Conservation (phyloP, 2,113 vertebrate genomes). For the Dromas ardeola region DNA sequence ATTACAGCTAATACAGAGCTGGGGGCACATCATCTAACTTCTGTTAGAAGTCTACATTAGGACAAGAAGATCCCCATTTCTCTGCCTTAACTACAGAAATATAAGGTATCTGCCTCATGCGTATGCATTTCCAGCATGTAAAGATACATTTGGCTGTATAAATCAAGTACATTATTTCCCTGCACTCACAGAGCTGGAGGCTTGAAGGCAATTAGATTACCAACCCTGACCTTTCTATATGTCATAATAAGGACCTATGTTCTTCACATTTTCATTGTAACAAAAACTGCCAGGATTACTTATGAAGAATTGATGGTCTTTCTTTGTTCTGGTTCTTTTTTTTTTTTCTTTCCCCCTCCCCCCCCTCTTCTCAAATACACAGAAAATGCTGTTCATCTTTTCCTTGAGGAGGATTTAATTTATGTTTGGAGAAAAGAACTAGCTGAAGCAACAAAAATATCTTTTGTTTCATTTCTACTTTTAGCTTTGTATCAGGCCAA, state of each 20-base stretch:
- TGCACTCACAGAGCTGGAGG: not conserved
- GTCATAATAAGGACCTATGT: not conserved
- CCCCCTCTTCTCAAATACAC: not conserved
- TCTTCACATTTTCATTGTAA: not conserved
- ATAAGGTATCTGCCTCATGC: not conserved
- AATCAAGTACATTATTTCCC: not conserved
- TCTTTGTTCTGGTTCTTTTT: not conserved
- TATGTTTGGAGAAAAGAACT: not conserved
- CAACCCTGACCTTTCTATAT: not conserved
- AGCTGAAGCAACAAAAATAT: not conserved
- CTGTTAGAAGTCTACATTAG: not conserved
- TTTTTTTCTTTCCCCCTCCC: too few relatives aligned
- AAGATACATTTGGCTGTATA: not conserved
- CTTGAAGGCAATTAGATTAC: not conserved
- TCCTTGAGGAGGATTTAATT: not conserved
- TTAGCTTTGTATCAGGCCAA: not conserved
- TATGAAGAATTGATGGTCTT: not conserved
- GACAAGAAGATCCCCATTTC: not conserved
- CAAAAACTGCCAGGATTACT: not conserved
- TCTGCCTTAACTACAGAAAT: not conserved
- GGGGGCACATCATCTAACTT: not conserved
- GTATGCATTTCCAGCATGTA: rapidly evolving
- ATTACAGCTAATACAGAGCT: not conserved
- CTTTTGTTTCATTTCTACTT: not conserved
- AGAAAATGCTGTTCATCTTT: not conserved